Conservation (phyloP, 1,140 invertebrate genomes). For the Latrodectus geometricus region DNA sequence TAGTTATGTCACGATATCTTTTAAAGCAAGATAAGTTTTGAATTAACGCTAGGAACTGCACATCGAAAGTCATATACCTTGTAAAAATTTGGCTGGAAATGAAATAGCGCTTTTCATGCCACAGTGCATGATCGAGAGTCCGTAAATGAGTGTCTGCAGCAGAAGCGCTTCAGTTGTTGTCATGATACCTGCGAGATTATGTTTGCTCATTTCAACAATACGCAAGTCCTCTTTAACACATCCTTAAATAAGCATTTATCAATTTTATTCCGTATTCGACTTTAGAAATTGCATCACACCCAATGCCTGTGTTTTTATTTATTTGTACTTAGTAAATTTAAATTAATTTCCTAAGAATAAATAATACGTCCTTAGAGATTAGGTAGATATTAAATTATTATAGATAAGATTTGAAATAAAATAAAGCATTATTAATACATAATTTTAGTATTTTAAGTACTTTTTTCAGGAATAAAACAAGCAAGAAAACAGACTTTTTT, state of each 20-base stretch:
- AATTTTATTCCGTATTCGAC: background rate
- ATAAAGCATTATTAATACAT: no score
- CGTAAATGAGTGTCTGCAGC: conserved; percentile 41
- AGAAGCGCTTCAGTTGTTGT: background rate
- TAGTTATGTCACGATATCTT: conserved; percentile 28
- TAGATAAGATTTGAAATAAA: no score
- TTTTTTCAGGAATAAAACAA: no score
- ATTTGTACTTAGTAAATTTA: no score
- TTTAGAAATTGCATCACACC: background rate
- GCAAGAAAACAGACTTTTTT: no score
- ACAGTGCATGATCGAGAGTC: conserved; percentile 36
- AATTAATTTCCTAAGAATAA: no score
- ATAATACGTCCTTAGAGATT: no score
- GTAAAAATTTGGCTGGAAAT: background rate
- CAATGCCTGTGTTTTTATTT: background rate
- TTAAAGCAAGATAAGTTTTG: conserved; percentile 28
- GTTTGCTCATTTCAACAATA: no score
- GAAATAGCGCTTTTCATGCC: background rate
- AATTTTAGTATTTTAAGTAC: no score
- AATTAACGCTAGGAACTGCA: conserved; percentile 43
- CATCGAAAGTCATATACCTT: conserved; percentile 43
- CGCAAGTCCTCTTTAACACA: background rate
- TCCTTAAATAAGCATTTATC: background rate
- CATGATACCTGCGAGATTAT: background rate
- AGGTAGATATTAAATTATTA: no score